Evolutionary conservation across 1,140 invertebrate genomes (phyloP), one percentile per base, ranked within the genome.

Genomic region (Caenorhabditis elegans): DNA sequence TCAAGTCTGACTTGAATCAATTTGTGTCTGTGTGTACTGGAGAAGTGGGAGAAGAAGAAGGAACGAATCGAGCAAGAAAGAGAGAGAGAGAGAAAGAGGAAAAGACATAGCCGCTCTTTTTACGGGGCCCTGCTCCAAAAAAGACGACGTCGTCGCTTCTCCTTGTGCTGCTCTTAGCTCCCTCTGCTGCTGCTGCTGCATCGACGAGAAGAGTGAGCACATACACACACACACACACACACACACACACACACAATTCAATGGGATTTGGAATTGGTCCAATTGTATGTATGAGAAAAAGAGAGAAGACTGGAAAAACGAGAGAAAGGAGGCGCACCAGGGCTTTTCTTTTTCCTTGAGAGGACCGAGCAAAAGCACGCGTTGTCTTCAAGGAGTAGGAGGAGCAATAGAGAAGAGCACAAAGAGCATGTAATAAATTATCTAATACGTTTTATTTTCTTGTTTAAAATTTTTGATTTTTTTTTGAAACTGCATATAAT

Each of bases 201-300:
- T n/a, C 60, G 34, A 70, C 26, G 26, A 70, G 60, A 70, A 43
- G 5, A n/a, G 26, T 28, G 31, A 13, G 15, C 26, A 5, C 60
- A 39, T 34, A 70, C 34, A 70, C 60, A 70, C 60, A 70, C n/a
- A n/a, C n/a, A n/a, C n/a, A n/a, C n/a, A n/a, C n/a, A n/a, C n/a
- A n/a, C n/a, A n/a, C n/a, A n/a, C n/a, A 39, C 60, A 70, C 34
- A 70, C 60, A 70, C 60, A 70, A 70, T 70, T 70, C 60, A 70
- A 70, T 70, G 60, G 60, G 60, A 70, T 70, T 70, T 70, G 60
- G 60, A 70, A 70, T 70, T 39, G 60, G 60, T 70, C 60, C 60
- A 70, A 70, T 70, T 70, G 60, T 70, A 70, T 70, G 60, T 70
- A 70, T 70, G 60, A 70, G 60, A 39, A 70, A 70, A 70, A 26